These are phyloP conservation scores for Pteropus alecto DNA, from an alignment of 2,113 vertebrate species.

Conservation along the genomic window DNA sequence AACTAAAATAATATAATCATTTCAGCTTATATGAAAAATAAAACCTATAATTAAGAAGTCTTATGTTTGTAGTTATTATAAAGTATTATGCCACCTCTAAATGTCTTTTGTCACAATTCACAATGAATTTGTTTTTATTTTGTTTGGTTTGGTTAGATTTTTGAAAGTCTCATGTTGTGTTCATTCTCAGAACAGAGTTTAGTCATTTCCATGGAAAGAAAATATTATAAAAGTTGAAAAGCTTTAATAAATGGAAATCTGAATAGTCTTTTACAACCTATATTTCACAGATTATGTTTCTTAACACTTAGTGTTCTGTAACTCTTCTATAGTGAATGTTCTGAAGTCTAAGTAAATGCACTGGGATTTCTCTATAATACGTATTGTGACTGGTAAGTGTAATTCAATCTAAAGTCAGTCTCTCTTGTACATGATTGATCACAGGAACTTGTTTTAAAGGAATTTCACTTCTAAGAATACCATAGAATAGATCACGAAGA, in stretches of 20 bases:
- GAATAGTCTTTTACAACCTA: background rate
- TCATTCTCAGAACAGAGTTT: conserved; percentile 28
- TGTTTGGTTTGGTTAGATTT: conserved; percentile 13
- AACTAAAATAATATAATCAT: conserved; percentile 48
- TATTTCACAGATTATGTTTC: conserved; percentile 9
- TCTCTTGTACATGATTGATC: background rate
- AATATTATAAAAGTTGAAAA: conserved; percentile 46
- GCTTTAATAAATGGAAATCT: background rate
- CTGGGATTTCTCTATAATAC: background rate
- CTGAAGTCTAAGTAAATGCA: conserved; percentile 7
- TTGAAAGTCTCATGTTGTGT: conserved; percentile 21
- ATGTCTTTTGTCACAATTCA: conserved; percentile 20
- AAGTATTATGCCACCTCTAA: conserved; percentile 28
- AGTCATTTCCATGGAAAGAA: conserved; percentile 7
- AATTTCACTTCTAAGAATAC: background rate
- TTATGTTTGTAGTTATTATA: conserved; percentile 31
- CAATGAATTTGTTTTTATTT: conserved; percentile 56
- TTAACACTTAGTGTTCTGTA: background rate
- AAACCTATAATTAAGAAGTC: conserved; percentile 56
- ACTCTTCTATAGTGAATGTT: background rate
- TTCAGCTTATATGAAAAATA: conserved; percentile 61
- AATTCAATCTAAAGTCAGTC: background rate
- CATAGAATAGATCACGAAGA: background rate
- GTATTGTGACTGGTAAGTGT: background rate
- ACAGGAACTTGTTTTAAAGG: conserved; percentile 11